Percentiles rank a stretch among this genome's conserved stretches.
Evolutionary conservation across 2,888 invertebrate species (phyloP).

Genomic region (Tillus elongatus): DNA sequence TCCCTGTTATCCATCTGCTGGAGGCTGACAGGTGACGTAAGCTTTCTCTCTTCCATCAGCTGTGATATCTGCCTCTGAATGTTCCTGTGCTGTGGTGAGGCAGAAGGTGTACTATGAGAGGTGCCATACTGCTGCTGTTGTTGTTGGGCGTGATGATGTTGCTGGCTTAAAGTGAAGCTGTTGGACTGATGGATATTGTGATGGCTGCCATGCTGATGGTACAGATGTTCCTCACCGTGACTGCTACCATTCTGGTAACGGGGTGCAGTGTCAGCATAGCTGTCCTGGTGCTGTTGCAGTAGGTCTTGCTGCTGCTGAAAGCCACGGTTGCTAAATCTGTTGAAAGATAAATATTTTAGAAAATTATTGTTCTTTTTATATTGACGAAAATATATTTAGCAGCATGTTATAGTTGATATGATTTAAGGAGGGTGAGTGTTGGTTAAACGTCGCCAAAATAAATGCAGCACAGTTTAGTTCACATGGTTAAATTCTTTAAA

Average conservation of each 20-base stretch:
- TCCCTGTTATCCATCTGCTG: too few relatives aligned
- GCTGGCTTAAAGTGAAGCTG: conserved; percentile 51
- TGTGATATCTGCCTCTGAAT: conserved; percentile 50
- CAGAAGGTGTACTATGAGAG: conserved; percentile 46
- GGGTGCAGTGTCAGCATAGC: conserved; percentile 15
- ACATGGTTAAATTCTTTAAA: too few relatives aligned
- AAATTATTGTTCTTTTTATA: too few relatives aligned
- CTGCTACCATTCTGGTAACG: conserved; percentile 19
- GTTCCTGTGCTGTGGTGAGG: conserved; percentile 58
- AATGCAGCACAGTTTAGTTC: too few relatives aligned
- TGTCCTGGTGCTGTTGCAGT: conserved; percentile 17
- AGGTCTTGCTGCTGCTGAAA: too few relatives aligned
- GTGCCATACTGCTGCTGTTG: conserved; percentile 46
- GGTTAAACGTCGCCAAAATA: neutral
- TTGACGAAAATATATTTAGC: neutral
- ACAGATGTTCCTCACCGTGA: neutral
- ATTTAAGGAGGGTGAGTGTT: neutral
- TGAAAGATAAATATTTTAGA: too few relatives aligned
- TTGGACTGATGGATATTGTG: conserved; percentile 47
- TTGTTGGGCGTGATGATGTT: conserved; percentile 40
- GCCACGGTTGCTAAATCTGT: too few relatives aligned
- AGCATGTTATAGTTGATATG: conserved; percentile 1
- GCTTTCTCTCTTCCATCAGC: conserved; percentile 34
- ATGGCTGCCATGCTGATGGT: conserved; percentile 31
- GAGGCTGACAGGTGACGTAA: conserved; percentile 13